phyloP scores from a whole-genome alignment of 1,140 invertebrate species.

The Melanaphis sacchari region DNA sequence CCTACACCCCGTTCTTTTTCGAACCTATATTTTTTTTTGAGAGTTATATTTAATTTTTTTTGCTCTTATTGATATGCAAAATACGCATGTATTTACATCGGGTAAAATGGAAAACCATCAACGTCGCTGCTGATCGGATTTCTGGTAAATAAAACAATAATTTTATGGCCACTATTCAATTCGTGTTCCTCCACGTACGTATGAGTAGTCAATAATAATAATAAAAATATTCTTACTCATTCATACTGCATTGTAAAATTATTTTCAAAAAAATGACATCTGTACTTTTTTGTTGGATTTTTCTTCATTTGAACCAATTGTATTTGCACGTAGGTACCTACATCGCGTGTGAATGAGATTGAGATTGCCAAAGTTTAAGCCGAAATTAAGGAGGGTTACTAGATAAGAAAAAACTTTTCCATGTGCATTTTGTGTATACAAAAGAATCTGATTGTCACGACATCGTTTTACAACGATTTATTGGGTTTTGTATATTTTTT shows the following conservation, averaged over 20 bases:
- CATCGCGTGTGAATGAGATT: conserved; percentile 53
- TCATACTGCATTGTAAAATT: not conserved
- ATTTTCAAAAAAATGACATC: not conserved
- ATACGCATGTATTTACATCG: not conserved
- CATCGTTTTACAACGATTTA: conserved; percentile 54
- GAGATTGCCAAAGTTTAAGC: conserved; percentile 42
- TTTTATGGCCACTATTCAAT: conserved; percentile 42
- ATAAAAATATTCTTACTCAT: not conserved
- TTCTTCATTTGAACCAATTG: conserved; percentile 43
- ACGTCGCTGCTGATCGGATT: conserved; percentile 21
- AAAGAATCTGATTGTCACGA: conserved; percentile 56
- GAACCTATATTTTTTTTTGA: not conserved
- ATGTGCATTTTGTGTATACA: conserved; percentile 38
- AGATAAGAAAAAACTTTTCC: conserved; percentile 53
- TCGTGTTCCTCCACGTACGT: not conserved
- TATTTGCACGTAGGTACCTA: conserved; percentile 19
- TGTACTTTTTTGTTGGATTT: not conserved
- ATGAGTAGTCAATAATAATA: not conserved
- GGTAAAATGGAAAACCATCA: conserved; percentile 7
- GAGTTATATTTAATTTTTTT: conserved; percentile 42
- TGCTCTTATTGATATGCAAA: conserved; percentile 53
- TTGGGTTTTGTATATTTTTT: conserved; percentile 33
- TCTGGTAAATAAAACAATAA: conserved; percentile 56
- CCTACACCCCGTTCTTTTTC: not conserved
- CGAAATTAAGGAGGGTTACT: not conserved